Percentiles rank a stretch among this genome's conserved stretches.
These are phyloP conservation scores for Hirtodrosophila histrioides DNA, from an alignment of 2,888 invertebrate genomes.

Conservation along the genomic window DNA sequence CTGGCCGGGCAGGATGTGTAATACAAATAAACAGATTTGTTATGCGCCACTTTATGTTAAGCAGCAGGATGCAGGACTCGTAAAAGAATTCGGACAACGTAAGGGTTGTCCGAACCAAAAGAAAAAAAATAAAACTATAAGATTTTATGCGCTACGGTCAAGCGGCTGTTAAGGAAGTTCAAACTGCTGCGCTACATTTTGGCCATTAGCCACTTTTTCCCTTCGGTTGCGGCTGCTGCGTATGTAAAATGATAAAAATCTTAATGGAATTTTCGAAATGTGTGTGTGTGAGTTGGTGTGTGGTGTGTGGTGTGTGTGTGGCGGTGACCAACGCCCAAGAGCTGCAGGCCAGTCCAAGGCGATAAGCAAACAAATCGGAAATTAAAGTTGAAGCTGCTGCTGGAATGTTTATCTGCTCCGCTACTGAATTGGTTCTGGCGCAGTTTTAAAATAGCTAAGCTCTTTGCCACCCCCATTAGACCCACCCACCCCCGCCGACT, in stretches of 20 bases:
- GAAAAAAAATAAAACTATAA: constrained; percentile 66
- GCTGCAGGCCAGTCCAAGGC: constrained; percentile 20
- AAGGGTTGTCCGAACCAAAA: constrained; percentile 43
- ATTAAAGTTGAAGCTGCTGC: constrained; percentile 70
- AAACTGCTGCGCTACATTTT: constrained; percentile 58
- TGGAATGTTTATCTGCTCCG: constrained; percentile 50
- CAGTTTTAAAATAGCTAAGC: constrained; percentile 60
- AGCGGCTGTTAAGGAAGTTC: constrained; percentile 65
- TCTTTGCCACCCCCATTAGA: constrained; percentile 33
- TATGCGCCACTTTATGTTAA: constrained; percentile 79
- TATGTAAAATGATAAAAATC: constrained; percentile 75
- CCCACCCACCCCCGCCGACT: background rate
- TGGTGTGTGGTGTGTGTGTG: constrained; percentile 11
- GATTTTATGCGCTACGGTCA: constrained; percentile 75
- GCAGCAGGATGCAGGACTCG: constrained; percentile 40
- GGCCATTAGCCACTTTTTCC: constrained; percentile 57
- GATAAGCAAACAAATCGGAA: constrained; percentile 78
- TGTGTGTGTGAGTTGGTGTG: constrained; percentile 1
- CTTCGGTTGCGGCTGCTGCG: constrained; percentile 35
- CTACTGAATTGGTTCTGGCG: constrained; percentile 25
- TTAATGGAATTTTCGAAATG: constrained; percentile 72
- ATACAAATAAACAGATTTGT: constrained; percentile 80
- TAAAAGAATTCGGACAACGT: constrained; percentile 8
- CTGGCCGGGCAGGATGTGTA: constrained; percentile 53
- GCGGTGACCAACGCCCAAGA: constrained; percentile 40